These are phyloP conservation scores for Poeciliopsis retropinna DNA, from an alignment of 2,113 vertebrate species.

Conservation along the genomic window DNA sequence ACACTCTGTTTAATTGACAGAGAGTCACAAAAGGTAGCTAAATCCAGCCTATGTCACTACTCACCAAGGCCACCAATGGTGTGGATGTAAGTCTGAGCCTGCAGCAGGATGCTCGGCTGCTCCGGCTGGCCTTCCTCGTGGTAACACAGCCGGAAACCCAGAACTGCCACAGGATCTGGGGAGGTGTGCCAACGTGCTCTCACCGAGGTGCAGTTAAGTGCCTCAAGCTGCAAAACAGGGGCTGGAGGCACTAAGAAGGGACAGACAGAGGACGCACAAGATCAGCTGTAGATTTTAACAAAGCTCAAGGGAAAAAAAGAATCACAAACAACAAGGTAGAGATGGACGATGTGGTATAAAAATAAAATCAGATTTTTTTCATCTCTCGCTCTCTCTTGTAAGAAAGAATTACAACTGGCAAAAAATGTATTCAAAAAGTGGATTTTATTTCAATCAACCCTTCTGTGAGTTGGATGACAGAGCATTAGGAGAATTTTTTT, in stretches of 20 bases:
- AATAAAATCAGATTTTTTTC: too few species aligned
- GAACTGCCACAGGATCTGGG: conserved; percentile 81
- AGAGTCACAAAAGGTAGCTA: conserved; percentile 6
- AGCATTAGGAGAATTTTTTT: too few species aligned
- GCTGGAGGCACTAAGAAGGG: conserved; percentile 86
- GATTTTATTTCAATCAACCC: too few species aligned
- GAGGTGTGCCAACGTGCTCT: conserved; percentile 88
- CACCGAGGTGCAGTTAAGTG: conserved; percentile 95
- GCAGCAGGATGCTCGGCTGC: conserved; percentile 82
- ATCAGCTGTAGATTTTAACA: conserved; percentile 22
- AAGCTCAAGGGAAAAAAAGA: conserved; percentile 10
- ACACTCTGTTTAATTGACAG: conserved; percentile 12
- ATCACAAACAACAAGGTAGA: too few species aligned
- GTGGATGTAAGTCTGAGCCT: conserved; percentile 77
- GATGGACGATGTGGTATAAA: too few species aligned
- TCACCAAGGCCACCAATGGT: conserved; percentile 92
- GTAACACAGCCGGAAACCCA: conserved; percentile 90
- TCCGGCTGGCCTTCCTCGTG: conserved; percentile 93
- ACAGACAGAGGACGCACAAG: conserved; percentile 23
- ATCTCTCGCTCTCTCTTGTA: too few species aligned
- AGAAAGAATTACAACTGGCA: too few species aligned
- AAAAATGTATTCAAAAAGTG: too few species aligned
- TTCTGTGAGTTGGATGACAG: too few species aligned
- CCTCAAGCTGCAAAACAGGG: conserved; percentile 89
- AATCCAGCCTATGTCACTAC: conserved; percentile 38